Conservation (phyloP, 2,113 vertebrate genomes). For the Ceyx margarethae region DNA sequence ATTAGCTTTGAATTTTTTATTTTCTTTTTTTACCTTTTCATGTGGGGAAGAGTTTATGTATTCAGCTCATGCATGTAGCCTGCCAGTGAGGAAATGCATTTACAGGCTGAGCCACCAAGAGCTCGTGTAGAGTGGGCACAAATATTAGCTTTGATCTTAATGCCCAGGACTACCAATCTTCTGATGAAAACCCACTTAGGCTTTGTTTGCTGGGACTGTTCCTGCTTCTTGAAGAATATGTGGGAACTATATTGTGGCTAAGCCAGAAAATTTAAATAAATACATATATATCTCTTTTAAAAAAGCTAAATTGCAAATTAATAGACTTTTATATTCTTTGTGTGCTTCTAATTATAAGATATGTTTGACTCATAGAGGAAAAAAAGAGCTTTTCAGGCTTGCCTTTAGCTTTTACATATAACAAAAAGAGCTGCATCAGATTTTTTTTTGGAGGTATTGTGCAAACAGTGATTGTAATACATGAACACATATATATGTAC, state of each 20-base stretch:
- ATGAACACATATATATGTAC: background rate
- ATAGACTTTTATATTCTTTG: background rate
- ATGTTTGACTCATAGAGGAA: background rate
- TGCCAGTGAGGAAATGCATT: background rate
- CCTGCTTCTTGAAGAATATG: background rate
- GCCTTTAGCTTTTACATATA: background rate
- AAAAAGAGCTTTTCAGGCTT: background rate
- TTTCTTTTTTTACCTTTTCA: background rate
- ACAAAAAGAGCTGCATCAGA: background rate
- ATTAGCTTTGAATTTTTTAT: background rate
- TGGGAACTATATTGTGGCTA: background rate
- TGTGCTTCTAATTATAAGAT: background rate
- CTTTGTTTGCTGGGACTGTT: background rate
- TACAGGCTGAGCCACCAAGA: background rate
- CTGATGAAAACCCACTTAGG: background rate
- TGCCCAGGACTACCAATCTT: background rate
- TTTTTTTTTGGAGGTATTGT: background rate
- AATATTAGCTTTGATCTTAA: background rate
- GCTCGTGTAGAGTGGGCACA: background rate
- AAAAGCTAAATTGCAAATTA: background rate
- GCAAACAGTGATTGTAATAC: background rate
- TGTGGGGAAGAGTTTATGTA: background rate
- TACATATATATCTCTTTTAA: background rate
- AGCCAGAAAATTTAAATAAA: background rate
- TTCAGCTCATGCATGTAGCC: background rate